Base-by-base conservation (phyloP, 1,140 invertebrate genomes). In the Idris sp. region DNA sequence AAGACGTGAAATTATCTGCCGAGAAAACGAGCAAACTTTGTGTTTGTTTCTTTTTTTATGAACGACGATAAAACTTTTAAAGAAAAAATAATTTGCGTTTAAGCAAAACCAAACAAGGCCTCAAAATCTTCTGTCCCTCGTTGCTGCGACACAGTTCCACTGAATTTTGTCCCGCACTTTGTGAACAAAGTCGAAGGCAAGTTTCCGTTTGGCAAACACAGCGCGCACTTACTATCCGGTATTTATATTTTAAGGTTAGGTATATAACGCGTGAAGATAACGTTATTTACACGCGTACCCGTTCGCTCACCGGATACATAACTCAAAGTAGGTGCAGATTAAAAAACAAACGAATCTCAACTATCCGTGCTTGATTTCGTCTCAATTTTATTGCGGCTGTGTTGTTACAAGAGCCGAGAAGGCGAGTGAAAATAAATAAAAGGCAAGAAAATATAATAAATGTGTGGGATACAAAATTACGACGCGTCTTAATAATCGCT, bases 251-350 rank as follows among this genome's bases (percentile, higher is more conserved):
- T 73, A 73, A 73, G 59, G 69, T 64, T 73, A 73, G 53, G 30
- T 31, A 65, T 73, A 65, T 73, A 64, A 62, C 64, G 49, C 46
- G 49, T 43, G 40, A 56, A 54, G 72, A 75, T 75, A 75, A 75
- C 56, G 40, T 64, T 68, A 75, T 75, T 75, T 75, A 26, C 54
- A 43, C 56, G 56, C 56, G 58, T 75, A 68, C 64, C 49, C 72
- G 64, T 75, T 68, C 56, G 72, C 62, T 69, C 64, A 68, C 62
- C 72, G 71, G 71, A 74, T 75, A 64, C 58, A 68, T 68, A 75
- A 68, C 61, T 67, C 72, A 67, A 68, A 74, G 62, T 54, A 62
- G 58, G 53, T 28, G 68, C 68, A 53, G 59, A 73, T 65, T 59
- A 65, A 64, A 73, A 73, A 73, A 73, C 59, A 73, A 73, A 73